Evolutionary conservation across 2,888 invertebrate genomes (phyloP).

Genomic region (Timema cristinae): DNA sequence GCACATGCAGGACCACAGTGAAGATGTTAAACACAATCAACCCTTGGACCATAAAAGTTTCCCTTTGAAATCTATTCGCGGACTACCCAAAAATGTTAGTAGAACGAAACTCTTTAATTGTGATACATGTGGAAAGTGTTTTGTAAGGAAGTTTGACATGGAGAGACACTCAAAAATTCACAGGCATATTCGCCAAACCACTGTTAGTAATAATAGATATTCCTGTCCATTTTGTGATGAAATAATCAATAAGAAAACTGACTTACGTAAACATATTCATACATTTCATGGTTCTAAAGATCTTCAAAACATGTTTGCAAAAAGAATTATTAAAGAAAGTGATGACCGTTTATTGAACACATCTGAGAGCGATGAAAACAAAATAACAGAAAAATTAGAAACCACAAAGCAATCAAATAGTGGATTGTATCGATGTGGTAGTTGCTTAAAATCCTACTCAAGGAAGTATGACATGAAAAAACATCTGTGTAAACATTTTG

Average conservation of each 20-base stretch:
- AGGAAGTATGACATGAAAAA: constrained; percentile 25
- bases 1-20: constrained; percentile 16
- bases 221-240: neutral
- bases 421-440: neutral
- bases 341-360: no score
- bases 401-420: no score
- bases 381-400: no score
- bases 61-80: neutral
- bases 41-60: neutral
- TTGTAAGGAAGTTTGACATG: constrained; percentile 19
- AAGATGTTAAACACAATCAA: neutral
- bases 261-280: constrained; percentile 1
- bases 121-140: constrained; percentile 18
- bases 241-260: neutral
- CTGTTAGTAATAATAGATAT: neutral
- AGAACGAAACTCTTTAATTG: constrained; percentile 7
- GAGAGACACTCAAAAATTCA: constrained; percentile 16
- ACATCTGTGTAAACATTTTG: constrained; percentile 51
- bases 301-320: no score
- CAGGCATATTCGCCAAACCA: no score
- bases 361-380: no score
- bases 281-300: neutral
- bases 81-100: neutral
- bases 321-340: no score
- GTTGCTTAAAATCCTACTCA: neutral